These are phyloP conservation scores for Cyanoderma ruficeps DNA, from an alignment of 2,113 vertebrate genomes.

Conservation along the genomic window DNA sequence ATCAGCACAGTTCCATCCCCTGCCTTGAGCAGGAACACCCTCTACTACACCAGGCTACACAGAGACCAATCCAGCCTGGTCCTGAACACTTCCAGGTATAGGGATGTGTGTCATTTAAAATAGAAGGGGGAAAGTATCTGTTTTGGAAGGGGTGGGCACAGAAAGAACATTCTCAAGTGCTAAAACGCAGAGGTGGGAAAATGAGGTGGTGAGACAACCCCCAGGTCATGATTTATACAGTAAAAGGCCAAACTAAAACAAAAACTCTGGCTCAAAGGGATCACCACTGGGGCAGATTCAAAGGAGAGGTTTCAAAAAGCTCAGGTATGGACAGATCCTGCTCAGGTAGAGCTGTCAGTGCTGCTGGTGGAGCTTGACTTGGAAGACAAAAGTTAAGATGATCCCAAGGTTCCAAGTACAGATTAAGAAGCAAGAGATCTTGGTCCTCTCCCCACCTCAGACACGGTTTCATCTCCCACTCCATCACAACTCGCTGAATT, in stretches of 20 bases:
- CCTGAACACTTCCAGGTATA: background rate
- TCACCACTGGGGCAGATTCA: background rate
- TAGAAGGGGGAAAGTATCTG: accelerated
- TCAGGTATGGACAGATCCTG: background rate
- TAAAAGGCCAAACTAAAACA: background rate
- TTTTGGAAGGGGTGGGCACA: background rate
- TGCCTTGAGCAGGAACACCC: background rate
- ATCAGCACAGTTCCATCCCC: background rate
- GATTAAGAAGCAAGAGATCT: background rate
- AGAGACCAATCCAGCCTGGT: background rate
- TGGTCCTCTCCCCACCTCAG: background rate
- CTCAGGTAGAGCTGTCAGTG: background rate
- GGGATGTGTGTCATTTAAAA: background rate
- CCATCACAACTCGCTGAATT: background rate
- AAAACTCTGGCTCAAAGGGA: background rate
- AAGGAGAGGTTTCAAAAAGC: background rate
- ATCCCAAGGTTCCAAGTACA: background rate
- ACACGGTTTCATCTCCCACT: background rate
- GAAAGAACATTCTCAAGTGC: background rate
- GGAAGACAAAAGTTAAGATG: background rate
- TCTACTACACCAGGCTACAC: background rate
- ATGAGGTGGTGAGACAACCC: background rate
- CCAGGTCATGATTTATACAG: background rate
- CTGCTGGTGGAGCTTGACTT: background rate
- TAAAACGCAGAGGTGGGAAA: background rate